phyloP scores from a whole-genome alignment of 53 echinoderm and acorn worm genomes.

The Apostichopus leukothele region DNA sequence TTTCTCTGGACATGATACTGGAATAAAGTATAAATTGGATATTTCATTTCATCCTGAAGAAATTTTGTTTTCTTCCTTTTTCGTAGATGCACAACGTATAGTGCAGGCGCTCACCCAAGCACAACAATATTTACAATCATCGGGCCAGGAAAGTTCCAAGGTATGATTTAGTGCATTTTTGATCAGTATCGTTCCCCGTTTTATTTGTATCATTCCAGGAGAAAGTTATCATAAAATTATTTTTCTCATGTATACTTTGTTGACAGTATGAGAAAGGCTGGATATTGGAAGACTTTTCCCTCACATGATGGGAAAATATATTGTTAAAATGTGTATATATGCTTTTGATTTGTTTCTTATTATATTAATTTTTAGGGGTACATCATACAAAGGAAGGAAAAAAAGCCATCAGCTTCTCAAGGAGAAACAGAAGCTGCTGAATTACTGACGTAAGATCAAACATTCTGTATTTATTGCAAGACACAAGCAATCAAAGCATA shows the following conservation, averaged over 20 bases:
- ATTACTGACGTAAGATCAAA: slow-evolving; percentile 68
- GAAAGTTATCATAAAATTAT: too few relatives aligned
- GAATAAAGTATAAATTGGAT: too few relatives aligned
- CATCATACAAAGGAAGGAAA: slow-evolving; percentile 91
- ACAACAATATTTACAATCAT: slow-evolving; percentile 73
- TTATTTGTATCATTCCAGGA: too few relatives aligned
- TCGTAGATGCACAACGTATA: slow-evolving; percentile 69
- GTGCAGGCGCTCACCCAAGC: slow-evolving; percentile 74
- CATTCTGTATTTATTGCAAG: too few relatives aligned
- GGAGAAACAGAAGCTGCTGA: slow-evolving; percentile 60
- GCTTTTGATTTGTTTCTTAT: not conserved
- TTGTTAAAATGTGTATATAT: too few relatives aligned
- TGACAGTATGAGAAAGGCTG: too few relatives aligned
- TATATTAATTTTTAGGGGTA: slow-evolving; percentile 68
- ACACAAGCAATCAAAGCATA: too few relatives aligned
- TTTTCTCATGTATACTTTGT: too few relatives aligned
- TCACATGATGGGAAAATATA: not conserved
- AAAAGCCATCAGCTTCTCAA: slow-evolving; percentile 66
- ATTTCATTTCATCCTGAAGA: too few relatives aligned
- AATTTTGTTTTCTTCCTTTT: not conserved
- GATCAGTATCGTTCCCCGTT: too few relatives aligned
- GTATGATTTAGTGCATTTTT: slow-evolving; percentile 25
- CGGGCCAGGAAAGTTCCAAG: slow-evolving; percentile 69
- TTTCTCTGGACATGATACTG: too few relatives aligned
- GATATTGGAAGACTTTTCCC: too few relatives aligned